Conservation (phyloP, 2,797 vertebrate genomes). For the Tangara arthus region DNA sequence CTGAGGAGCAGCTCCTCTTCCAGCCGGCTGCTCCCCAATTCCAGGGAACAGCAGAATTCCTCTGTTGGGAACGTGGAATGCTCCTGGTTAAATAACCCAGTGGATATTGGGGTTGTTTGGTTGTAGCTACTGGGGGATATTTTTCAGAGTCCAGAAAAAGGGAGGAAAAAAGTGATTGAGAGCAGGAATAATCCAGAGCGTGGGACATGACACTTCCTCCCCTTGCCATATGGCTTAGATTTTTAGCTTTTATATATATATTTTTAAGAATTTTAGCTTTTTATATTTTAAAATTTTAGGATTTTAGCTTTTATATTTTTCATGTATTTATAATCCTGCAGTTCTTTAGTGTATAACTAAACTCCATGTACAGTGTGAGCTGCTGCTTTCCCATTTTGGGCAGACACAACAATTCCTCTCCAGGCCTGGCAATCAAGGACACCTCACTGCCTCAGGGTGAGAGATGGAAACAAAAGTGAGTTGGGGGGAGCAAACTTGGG, state of each 20-base stretch:
- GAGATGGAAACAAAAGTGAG: neutral
- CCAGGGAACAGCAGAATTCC: neutral
- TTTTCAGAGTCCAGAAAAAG: neutral
- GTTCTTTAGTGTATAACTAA: rapidly evolving
- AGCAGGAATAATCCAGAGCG: neutral
- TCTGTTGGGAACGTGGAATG: rapidly evolving
- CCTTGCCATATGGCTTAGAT: neutral
- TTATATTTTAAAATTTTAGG: neutral
- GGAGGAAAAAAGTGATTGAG: neutral
- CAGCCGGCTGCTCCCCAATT: neutral
- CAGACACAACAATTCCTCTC: neutral
- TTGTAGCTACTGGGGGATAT: neutral
- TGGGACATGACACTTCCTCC: neutral
- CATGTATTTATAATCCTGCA: neutral
- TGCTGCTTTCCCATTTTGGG: neutral
- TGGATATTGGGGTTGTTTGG: neutral
- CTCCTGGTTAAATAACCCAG: neutral
- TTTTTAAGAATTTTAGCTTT: neutral
- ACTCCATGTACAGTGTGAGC: rapidly evolving
- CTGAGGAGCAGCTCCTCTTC: neutral
- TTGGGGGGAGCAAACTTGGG: neutral
- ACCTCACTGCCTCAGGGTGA: neutral
- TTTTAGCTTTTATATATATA: neutral
- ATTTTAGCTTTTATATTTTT: neutral
- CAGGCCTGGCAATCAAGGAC: neutral